Conservation (phyloP, 2,113 vertebrate genomes). For the Barnardius zonarius region DNA sequence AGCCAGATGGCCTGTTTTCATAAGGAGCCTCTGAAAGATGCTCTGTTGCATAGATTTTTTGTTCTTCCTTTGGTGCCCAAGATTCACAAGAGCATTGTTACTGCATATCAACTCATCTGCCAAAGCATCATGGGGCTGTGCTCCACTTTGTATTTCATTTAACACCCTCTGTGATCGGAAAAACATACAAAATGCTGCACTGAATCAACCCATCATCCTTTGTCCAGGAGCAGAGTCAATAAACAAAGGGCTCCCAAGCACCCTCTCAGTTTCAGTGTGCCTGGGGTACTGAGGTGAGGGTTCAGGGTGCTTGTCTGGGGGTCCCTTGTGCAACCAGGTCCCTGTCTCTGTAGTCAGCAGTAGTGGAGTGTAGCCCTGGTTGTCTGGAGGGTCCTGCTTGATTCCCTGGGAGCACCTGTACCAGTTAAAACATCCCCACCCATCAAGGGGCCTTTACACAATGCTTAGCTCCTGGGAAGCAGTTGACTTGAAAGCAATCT, state of each 20-base stretch:
- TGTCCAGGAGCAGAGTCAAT: background rate
- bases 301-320: background rate
- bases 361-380: background rate
- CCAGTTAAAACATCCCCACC: background rate
- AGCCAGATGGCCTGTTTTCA: constrained; percentile 46
- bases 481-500: background rate
- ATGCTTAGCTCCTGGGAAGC: background rate
- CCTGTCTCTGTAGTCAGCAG: rapidly evolving
- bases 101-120: background rate
- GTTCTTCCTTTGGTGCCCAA: background rate
- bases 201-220: background rate
- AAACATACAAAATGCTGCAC: rapidly evolving
- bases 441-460: background rate
- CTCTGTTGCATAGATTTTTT: background rate
- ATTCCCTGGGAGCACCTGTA: background rate
- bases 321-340: background rate
- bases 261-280: background rate
- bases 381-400: background rate
- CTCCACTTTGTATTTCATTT: background rate
- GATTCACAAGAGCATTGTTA: background rate
- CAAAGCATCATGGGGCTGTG: background rate
- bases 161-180: background rate
- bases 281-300: background rate
- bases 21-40: constrained; percentile 29
- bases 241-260: background rate